phyloP scores from a whole-genome alignment of 1,140 invertebrate genomes.

The Solenopsis invicta region DNA sequence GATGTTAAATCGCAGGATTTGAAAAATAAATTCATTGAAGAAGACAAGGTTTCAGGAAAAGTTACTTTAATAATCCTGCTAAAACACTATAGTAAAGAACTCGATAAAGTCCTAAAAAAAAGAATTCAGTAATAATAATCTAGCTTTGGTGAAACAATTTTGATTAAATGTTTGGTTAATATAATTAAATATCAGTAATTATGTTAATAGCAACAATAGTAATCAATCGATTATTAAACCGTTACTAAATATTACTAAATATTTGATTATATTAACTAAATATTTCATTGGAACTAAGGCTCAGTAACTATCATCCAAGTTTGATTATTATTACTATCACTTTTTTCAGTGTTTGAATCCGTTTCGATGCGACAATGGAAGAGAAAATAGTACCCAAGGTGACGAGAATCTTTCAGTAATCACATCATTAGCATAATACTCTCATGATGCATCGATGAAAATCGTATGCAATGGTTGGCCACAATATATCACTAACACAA shows the following conservation, averaged over 20 bases:
- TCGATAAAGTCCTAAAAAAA: not conserved
- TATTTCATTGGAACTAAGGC: too few species aligned
- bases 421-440: not conserved
- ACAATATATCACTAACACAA: constrained; percentile 6
- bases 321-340: too few species aligned
- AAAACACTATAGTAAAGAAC: not conserved
- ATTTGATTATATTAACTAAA: too few species aligned
- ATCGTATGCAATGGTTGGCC: not conserved
- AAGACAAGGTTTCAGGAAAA: not conserved
- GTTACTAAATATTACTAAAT: too few species aligned
- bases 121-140: too few species aligned
- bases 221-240: too few species aligned
- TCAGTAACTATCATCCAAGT: too few species aligned
- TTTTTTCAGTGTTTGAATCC: not conserved
- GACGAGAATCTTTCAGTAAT: not conserved
- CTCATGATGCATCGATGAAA: constrained; percentile 14
- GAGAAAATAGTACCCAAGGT: not conserved
- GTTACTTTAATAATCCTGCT: not conserved
- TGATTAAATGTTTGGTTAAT: too few species aligned
- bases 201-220: too few species aligned
- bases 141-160: too few species aligned
- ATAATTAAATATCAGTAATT: too few species aligned
- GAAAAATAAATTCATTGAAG: not conserved
- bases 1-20: not conserved
- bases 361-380: not conserved